Conservation (phyloP, 2,113 vertebrate genomes). For the Nansenia antarctica region DNA sequence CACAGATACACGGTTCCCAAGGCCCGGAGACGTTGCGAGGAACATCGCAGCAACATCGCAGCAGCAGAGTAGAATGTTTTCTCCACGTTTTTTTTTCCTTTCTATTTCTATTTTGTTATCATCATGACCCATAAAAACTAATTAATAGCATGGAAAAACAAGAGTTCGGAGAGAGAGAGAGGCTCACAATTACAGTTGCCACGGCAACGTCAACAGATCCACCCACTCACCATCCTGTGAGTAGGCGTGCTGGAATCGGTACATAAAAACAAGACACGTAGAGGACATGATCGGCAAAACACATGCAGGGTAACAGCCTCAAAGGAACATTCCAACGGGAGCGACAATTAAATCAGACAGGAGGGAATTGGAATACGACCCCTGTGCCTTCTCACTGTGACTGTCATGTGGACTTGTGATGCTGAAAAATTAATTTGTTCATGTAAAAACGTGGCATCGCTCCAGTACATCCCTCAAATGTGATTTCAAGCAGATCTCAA, state of each 20-base stretch:
- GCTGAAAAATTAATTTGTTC: constrained; percentile 7
- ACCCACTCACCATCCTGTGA: constrained; percentile 9
- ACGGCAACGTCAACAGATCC: constrained; percentile 41
- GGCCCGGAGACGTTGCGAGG: background rate
- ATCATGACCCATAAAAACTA: no score
- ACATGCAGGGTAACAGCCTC: constrained; percentile 5
- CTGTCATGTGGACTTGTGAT: constrained; percentile 23
- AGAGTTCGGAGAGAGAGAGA: background rate
- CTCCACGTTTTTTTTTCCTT: no score
- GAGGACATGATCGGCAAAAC: background rate
- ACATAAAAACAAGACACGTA: constrained; percentile 15
- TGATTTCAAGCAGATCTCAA: background rate
- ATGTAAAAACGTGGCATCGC: background rate
- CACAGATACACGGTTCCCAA: background rate
- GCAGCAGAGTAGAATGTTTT: background rate
- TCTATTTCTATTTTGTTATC: no score
- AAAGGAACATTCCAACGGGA: constrained; percentile 22
- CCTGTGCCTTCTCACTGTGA: background rate
- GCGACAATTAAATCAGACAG: constrained; percentile 24
- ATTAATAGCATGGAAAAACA: background rate
- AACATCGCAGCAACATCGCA: background rate
- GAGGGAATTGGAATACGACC: constrained; percentile 20
- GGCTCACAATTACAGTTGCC: constrained; percentile 33
- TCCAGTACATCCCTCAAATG: background rate
- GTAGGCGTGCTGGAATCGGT: constrained; percentile 23